Evolutionary conservation across 2,797 vertebrate genomes (phyloP), one percentile per base, ranked within the genome.

Genomic region (Alfaro cultratus): DNA sequence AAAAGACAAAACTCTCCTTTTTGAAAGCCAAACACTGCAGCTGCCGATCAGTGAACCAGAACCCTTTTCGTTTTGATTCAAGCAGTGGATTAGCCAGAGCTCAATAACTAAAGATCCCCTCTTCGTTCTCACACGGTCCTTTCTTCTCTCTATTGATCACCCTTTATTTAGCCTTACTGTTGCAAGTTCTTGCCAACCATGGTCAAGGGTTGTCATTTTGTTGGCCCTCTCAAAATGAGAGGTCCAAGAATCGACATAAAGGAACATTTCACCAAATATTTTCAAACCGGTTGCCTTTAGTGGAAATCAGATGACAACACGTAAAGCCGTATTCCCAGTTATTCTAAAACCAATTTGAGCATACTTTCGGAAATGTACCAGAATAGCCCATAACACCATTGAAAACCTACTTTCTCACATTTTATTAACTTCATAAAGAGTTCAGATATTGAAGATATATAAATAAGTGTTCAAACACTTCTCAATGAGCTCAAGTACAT

Each of bases 121-220:
- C 89, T 84, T 87, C 84, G 80, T 80, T 87, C 85, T 86, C 87
- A 92, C 88, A 86, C 84, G 89, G 81, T 78, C 84, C 80, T 90
- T 83, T 90, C 86, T 84, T 84, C 81, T 86, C 83, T 83, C 49
- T 51, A 90, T 88, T 91, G 93, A 95, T 94, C 93, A 90, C 85
- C 88, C 85, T 74, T 86, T 89, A 88, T 91, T 93, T 77, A 83
- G 84, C 83, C 81, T 67, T 80, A 81, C 87, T 83, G 87, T 80
- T 74, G 83, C 80, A 75, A 80, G 73, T 68, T 86, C 73, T 81
- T 83, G 62, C 82, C 76, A 85, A 46, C 82, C 82, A 78, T 84
- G 79, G 79, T 89, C 29, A 3, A 60, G 77, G 47, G 57, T 88
- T 57, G 84, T 68, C 75, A 74, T 80, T 72, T 79, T 81, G 72